Conservation (phyloP, 2,797 vertebrate genomes). For the Falco berigora region DNA sequence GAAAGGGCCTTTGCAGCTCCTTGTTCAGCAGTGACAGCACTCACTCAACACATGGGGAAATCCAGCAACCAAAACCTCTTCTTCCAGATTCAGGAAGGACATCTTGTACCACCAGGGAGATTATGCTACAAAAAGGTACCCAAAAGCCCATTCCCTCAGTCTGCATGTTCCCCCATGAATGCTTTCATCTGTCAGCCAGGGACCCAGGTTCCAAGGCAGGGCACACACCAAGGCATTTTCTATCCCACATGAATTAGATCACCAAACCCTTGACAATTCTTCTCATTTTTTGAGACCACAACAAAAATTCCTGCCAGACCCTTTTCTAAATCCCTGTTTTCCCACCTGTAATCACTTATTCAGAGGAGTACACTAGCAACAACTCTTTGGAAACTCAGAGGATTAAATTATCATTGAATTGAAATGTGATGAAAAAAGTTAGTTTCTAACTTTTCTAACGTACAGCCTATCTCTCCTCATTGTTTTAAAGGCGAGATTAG, state of each 20-base stretch:
- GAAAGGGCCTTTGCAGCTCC: neutral
- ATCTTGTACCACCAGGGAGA: neutral
- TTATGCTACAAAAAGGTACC: neutral
- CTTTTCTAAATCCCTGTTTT: neutral
- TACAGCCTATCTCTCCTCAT: neutral
- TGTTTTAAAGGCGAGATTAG: constrained; percentile 30
- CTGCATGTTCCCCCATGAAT: neutral
- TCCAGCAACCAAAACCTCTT: neutral
- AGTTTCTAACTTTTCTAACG: neutral
- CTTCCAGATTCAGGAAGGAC: neutral
- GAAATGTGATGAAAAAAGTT: neutral
- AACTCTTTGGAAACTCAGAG: neutral
- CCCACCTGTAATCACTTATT: neutral
- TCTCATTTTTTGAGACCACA: neutral
- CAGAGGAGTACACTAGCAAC: neutral
- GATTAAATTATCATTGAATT: neutral
- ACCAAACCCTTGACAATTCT: neutral
- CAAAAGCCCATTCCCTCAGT: neutral
- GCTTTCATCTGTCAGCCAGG: neutral
- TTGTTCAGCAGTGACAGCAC: neutral
- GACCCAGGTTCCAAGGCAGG: neutral
- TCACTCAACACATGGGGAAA: neutral
- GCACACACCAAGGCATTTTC: neutral
- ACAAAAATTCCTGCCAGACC: neutral
- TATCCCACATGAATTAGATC: neutral